phyloP scores from a whole-genome alignment of 2,113 vertebrate genomes.

The Poicephalus meyeri region DNA sequence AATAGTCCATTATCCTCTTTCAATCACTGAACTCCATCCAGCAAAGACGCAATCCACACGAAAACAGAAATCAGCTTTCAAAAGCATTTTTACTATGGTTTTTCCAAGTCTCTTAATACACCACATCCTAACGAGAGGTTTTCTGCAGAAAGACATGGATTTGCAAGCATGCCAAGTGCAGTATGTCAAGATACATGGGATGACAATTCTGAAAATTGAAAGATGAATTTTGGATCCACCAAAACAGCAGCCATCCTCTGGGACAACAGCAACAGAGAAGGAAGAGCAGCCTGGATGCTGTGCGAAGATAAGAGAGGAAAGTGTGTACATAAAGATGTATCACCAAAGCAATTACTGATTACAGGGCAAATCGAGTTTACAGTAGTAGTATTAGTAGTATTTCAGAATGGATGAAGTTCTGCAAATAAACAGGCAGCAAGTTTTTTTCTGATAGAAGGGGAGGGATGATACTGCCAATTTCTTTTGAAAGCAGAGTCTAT shows the following conservation, averaged over 20 bases:
- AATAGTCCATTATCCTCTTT: not conserved
- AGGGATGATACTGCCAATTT: not conserved
- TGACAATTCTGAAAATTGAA: not conserved
- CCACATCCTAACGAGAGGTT: not conserved
- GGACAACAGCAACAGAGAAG: not conserved
- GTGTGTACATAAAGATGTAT: not conserved
- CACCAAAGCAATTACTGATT: not conserved
- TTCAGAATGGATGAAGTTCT: not conserved
- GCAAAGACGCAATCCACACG: not conserved
- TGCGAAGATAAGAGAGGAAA: not conserved
- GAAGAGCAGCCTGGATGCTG: not conserved
- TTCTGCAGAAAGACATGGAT: not conserved
- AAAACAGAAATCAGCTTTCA: not conserved
- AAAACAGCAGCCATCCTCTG: not conserved
- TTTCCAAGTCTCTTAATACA: not conserved
- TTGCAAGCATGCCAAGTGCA: not conserved
- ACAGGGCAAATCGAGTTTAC: not conserved
- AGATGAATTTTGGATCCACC: not conserved
- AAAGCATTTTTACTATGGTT: not conserved
- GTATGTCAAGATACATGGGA: not conserved
- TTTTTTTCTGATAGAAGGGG: not conserved
- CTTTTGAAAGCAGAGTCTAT: not conserved
- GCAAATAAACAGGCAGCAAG: not conserved
- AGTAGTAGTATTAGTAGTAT: rapidly evolving
- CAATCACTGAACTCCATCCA: not conserved